phyloP scores from a whole-genome alignment of 2,888 invertebrate genomes.

The Callimorpha dominula region DNA sequence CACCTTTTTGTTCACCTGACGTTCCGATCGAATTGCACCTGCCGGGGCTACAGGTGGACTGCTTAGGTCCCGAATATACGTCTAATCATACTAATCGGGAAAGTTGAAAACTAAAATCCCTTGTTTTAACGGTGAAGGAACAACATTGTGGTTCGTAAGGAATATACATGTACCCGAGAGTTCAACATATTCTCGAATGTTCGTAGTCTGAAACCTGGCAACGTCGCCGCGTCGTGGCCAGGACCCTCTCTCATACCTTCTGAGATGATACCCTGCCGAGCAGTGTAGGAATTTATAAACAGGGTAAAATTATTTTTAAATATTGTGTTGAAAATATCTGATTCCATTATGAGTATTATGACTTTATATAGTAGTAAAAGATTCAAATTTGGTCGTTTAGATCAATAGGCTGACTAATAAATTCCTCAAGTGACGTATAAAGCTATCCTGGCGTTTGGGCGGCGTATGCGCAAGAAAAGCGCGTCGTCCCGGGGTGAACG shows the following conservation, averaged over 20 bases:
- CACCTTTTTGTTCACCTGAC: too few relatives aligned
- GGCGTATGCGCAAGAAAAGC: slow-evolving; percentile 52
- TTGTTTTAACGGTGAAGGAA: background rate
- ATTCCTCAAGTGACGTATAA: slow-evolving; percentile 3
- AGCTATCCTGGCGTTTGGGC: slow-evolving; percentile 18
- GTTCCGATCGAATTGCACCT: background rate
- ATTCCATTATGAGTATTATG: background rate
- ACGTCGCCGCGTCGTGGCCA: background rate
- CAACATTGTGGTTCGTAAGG: background rate
- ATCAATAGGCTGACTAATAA: too few relatives aligned
- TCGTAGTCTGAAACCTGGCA: too few relatives aligned
- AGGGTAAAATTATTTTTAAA: background rate
- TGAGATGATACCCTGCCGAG: background rate
- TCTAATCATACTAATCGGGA: background rate
- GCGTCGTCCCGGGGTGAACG: slow-evolving; percentile 57
- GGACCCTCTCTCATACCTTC: background rate
- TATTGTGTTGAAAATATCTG: background rate
- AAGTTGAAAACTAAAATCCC: background rate
- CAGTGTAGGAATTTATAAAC: background rate
- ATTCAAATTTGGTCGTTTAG: too few relatives aligned
- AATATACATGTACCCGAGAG: background rate
- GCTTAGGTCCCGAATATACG: background rate
- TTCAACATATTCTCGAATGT: background rate
- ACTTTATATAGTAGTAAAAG: background rate
- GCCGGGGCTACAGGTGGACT: background rate